Evolutionary conservation across 1,140 invertebrate species (phyloP), one percentile per base, ranked within the genome.

Genomic region (Papilio helenus): DNA sequence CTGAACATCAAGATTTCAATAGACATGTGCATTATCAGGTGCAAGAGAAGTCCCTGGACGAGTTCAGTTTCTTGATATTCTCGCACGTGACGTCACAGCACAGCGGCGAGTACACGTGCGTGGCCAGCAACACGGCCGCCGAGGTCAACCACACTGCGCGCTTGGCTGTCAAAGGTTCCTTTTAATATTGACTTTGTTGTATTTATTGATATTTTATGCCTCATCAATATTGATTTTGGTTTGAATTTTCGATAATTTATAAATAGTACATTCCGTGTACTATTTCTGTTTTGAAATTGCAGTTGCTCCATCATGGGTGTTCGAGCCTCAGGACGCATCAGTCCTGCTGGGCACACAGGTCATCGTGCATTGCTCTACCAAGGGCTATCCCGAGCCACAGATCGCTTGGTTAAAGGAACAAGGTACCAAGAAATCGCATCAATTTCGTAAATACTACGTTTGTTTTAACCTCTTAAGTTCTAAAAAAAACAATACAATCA

Each of bases 31-130:
- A 20, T 12, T n/a, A 61, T 72, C 83, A 96, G 95, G 96, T 97
- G 34, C 96, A 96, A 87, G 96, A 97, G 90, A 95, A 96, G 88
- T 95, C 96, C 34, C 92, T 96, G 14, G 96, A 97, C 79, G 97
- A 97, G 87, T 97, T 97, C 85, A 97, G 96, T 87, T 95, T 97
- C 83, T 88, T 98, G 34, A 96, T 97, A 58, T 97, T 98, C 85
- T 97, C 97, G 80, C 96, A 97, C 86, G 95, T 98, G 42, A 96
- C 96, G 5, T 97, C 97, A 1, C 95, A 96, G 76, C 98, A 98
- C 89, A 97, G 97, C 83, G 98, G 98, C 3, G 97, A 97, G 81
- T 99, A 99, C 90, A 98, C 98, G 0, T 98, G 98, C 89, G 96
- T 97, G 16, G 98, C 97, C 0, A 97, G 96, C 82, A 98, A 98